Percentiles rank a stretch among this genome's conserved stretches.
Conservation (phyloP, 2,113 vertebrate species). For the Tragelaphus strepsiceros region DNA sequence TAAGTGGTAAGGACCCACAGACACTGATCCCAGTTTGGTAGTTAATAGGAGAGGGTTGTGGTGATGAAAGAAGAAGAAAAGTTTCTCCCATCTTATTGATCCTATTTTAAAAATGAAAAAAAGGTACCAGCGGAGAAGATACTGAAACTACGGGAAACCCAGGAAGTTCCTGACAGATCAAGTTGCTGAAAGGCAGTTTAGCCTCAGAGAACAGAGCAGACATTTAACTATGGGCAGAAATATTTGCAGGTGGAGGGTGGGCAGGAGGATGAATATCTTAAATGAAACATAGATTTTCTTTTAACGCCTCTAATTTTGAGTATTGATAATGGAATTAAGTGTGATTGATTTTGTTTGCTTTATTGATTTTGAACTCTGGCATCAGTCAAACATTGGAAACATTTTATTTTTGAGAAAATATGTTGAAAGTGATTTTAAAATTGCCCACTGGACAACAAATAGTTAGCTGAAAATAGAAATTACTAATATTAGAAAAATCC, state of each 20-base stretch:
- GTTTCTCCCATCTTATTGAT: background rate
- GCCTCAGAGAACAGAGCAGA: background rate
- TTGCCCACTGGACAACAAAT: background rate
- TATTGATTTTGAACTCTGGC: background rate
- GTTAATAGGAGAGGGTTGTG: background rate
- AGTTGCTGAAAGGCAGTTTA: background rate
- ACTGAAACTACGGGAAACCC: background rate
- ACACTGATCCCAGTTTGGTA: background rate
- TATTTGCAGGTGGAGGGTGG: background rate
- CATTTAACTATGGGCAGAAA: background rate
- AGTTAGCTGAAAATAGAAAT: background rate
- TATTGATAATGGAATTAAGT: background rate
- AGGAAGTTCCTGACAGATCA: background rate
- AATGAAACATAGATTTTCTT: background rate
- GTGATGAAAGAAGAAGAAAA: background rate
- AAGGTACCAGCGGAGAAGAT: background rate
- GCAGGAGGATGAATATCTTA: background rate
- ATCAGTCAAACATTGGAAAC: background rate
- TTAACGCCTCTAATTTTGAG: background rate
- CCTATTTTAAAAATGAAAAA: background rate
- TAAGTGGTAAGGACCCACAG: background rate
- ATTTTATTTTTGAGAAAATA: constrained; percentile 13
- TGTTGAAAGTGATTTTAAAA: constrained; percentile 28
- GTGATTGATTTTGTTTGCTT: background rate
- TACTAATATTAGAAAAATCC: background rate